Conservation (phyloP, 1,140 invertebrate species). For the Archegozetes longisetosus region DNA sequence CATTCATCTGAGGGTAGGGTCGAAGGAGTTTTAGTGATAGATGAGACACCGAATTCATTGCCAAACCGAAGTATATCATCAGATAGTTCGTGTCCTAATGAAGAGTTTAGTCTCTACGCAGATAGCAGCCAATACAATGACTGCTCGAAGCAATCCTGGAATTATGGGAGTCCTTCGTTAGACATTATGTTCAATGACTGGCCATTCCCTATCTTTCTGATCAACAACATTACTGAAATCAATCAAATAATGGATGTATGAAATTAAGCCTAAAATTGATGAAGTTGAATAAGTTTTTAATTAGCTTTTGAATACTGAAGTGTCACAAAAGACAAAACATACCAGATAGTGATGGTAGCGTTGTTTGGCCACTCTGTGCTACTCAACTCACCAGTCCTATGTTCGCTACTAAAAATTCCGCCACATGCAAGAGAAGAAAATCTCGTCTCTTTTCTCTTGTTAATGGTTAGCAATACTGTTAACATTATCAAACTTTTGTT, state of each 20-base stretch:
- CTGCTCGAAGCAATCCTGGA: slow-evolving; percentile 42
- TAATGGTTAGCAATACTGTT: too few relatives aligned
- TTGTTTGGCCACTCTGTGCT: slow-evolving; percentile 57
- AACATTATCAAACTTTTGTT: too few relatives aligned
- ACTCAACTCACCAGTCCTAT: slow-evolving; percentile 69
- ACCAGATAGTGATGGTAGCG: too few relatives aligned
- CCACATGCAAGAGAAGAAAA: slow-evolving; percentile 51
- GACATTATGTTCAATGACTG: slow-evolving; percentile 56
- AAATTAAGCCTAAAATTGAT: too few relatives aligned
- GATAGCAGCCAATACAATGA: slow-evolving; percentile 16
- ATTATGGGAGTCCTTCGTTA: slow-evolving; percentile 34
- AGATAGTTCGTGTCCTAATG: slow-evolving; percentile 68
- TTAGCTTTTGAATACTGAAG: too few relatives aligned
- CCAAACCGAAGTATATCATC: too few relatives aligned
- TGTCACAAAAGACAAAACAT: too few relatives aligned
- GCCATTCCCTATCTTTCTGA: slow-evolving; percentile 33
- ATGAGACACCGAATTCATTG: too few relatives aligned
- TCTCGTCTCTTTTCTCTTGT: too few relatives aligned
- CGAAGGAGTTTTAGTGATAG: too few relatives aligned
- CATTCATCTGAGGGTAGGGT: too few relatives aligned
- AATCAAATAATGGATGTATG: too few relatives aligned
- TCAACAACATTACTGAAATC: slow-evolving; percentile 29
- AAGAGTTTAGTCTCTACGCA: slow-evolving; percentile 39
- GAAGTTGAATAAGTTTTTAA: neutral
- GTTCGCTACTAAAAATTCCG: slow-evolving; percentile 66